Evolutionary conservation across 1,140 invertebrate species (phyloP).

Genomic region (Brachionus koreanus): DNA sequence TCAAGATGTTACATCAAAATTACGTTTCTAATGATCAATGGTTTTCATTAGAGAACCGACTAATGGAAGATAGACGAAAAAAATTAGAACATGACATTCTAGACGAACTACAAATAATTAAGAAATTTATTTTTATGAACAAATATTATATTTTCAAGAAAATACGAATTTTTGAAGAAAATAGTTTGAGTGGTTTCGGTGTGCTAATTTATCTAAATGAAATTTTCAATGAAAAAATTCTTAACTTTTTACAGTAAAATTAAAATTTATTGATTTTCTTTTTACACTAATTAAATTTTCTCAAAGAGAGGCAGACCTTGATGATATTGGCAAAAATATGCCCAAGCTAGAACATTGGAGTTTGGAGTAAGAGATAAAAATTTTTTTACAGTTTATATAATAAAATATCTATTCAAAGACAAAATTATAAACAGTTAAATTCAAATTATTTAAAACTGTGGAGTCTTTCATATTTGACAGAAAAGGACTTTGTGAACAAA

Average conservation of each 20-base stretch:
- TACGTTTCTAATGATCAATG: slow-evolving; percentile 19
- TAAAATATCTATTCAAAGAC: background rate
- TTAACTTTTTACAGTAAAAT: slow-evolving; percentile 12
- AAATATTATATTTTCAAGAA: slow-evolving; percentile 11
- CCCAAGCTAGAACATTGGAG: slow-evolving; percentile 14
- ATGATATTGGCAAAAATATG: slow-evolving; percentile 29
- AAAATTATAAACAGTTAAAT: slow-evolving; percentile 10
- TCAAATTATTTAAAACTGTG: background rate
- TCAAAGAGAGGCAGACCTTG: background rate
- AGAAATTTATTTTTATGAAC: background rate
- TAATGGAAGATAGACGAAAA: slow-evolving; percentile 18
- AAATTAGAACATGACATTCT: background rate
- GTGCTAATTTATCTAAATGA: background rate
- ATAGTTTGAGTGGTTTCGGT: background rate
- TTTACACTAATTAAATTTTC: background rate
- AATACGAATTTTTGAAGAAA: background rate
- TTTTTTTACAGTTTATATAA: background rate
- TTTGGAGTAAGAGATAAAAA: background rate
- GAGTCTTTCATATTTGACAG: background rate
- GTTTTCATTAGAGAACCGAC: slow-evolving; percentile 20
- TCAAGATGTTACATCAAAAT: slow-evolving; percentile 17
- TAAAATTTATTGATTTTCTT: background rate
- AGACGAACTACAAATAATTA: background rate
- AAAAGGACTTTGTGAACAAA: background rate
- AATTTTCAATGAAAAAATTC: slow-evolving; percentile 35